These are phyloP conservation scores for Drymonia ruficornis DNA, from an alignment of 2,888 invertebrate genomes.

Conservation along the genomic window DNA sequence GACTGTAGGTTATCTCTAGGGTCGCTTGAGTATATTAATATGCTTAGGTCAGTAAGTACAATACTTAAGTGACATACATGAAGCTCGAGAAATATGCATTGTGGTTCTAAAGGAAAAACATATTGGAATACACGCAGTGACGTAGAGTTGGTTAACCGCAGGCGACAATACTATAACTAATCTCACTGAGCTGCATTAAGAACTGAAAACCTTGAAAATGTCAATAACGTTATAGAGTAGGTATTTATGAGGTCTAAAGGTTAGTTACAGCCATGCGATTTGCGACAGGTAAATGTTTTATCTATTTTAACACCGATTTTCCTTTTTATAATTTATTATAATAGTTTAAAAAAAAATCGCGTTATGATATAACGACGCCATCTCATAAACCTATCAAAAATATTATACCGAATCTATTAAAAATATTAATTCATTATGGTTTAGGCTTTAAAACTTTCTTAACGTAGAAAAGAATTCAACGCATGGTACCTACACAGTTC, in stretches of 20 bases:
- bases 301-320: too few species aligned
- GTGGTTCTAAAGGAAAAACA: constrained; percentile 20
- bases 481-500: too few species aligned
- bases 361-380: too few species aligned
- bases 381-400: too few species aligned
- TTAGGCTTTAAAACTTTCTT: background rate
- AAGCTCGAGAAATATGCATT: constrained; percentile 10
- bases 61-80: background rate
- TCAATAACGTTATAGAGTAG: background rate
- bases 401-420: too few species aligned
- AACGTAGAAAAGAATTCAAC: constrained; percentile 49
- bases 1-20: constrained; percentile 35
- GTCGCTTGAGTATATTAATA: constrained; percentile 32
- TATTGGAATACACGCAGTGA: constrained; percentile 21
- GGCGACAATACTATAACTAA: constrained; percentile 9
- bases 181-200: background rate
- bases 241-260: background rate
- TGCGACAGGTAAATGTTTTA: too few species aligned
- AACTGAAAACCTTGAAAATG: background rate
- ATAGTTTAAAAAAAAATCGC: too few species aligned
- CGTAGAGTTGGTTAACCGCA: constrained; percentile 34
- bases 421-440: too few species aligned
- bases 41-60: constrained; percentile 6
- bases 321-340: too few species aligned
- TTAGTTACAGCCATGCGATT: too few species aligned